A percentile compares a stretch with the other conserved stretches of the same genome.
Conservation (phyloP, 2,888 invertebrate genomes). For the Cerceris rybyensis region DNA sequence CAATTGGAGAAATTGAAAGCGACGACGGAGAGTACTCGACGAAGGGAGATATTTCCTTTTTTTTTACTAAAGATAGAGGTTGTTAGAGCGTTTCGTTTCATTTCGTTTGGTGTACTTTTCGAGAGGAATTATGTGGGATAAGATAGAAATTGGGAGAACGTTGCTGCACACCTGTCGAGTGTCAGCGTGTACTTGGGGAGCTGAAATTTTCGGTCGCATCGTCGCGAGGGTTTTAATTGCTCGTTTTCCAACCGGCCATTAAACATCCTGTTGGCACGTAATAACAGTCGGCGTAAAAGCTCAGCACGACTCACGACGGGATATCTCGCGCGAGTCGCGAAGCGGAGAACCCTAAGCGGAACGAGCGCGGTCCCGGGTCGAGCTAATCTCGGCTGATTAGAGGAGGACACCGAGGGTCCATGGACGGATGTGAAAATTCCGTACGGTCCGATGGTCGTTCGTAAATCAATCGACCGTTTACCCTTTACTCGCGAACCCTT, state of each 20-base stretch:
- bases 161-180: no score
- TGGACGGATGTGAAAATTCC: slow-evolving; percentile 55
- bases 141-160: no score
- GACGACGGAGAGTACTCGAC: no score
- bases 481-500: slow-evolving; percentile 68
- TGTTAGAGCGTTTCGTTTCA: no score
- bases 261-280: slow-evolving; percentile 32
- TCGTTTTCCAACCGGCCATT: slow-evolving; percentile 9
- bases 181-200: no score
- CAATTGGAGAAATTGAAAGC: no score
- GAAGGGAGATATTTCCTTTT: no score
- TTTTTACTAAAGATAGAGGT: no score
- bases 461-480: slow-evolving; percentile 72
- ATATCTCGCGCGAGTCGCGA: slow-evolving; percentile 6
- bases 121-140: no score
- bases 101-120: no score
- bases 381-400: slow-evolving; percentile 57
- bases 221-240: slow-evolving; percentile 13
- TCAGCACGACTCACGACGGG: slow-evolving; percentile 13
- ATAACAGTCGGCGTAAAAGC: slow-evolving; percentile 18
- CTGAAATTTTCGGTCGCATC: neutral
- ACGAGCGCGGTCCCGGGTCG: slow-evolving; percentile 22
- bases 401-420: slow-evolving; percentile 32
- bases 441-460: slow-evolving; percentile 55
- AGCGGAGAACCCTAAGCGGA: slow-evolving; percentile 1